Percentiles rank a stretch among this genome's conserved stretches.
Evolutionary conservation across 2,888 invertebrate genomes (phyloP).

Genomic region (Teleogryllus oceanicus): DNA sequence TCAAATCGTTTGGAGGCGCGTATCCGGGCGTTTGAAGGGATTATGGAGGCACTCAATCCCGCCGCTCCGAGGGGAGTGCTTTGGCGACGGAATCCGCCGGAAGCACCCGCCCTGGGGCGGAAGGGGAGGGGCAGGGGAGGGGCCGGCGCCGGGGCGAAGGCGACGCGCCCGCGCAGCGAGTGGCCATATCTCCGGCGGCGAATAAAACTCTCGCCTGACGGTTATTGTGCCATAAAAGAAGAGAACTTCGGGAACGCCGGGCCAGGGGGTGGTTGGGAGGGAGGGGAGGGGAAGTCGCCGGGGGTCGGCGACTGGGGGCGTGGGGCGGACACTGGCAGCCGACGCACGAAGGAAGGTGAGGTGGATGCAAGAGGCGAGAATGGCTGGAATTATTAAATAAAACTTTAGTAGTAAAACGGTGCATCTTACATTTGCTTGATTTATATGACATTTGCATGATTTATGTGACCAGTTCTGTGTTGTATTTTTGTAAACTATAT

Average conservation of each 20-base stretch:
- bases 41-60: no score
- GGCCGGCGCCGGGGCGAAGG: neutral
- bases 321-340: neutral
- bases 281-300: neutral
- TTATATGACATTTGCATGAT: no score
- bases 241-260: constrained; percentile 19
- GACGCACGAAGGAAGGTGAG: neutral
- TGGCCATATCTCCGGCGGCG: constrained; percentile 29
- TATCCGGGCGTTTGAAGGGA: no score
- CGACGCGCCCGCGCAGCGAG: constrained; percentile 5
- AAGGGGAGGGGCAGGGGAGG: neutral
- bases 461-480: no score
- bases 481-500: no score
- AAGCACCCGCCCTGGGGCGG: no score
- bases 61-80: neutral
- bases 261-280: constrained; percentile 10
- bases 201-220: constrained; percentile 32
- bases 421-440: no score
- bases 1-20: no score
- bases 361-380: neutral
- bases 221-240: constrained; percentile 32
- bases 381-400: no score
- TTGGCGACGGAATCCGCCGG: neutral
- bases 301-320: neutral
- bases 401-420: no score